Base-by-base conservation (phyloP, 2,888 invertebrate species). In the Pheosia tremula region DNA sequence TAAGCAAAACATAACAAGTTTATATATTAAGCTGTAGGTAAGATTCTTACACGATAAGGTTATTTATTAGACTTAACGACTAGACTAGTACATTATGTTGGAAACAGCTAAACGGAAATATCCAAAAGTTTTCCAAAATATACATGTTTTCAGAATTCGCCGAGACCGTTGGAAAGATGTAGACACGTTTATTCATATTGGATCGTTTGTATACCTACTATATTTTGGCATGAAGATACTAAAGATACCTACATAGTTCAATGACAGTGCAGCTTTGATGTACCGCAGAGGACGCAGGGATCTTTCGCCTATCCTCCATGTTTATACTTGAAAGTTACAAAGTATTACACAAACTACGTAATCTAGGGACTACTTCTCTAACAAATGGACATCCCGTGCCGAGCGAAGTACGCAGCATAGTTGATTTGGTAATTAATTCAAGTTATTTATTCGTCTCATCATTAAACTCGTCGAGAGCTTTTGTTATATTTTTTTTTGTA, bases 81-180 rank as follows among this genome's bases (percentile, higher is more conserved):
- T 53, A 50, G 50, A 77, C 67, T 76, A 79, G 76, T 83, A 87
- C 78, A 72, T 82, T 82, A 85, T 74, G 75, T 83, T 84, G 86
- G 86, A 80, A 85, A 81, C 85, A 76, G 82, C 85, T 89, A 85
- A 75, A 87, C 82, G 88, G 89, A 89, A 86, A 85, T 89, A 89
- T 89, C 88, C 88, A 89, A 89, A 89, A 90, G 81, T 86, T 83
- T 77, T 90, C 88, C 85, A 90, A 90, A 90, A 89, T 86, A 89
- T 85, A 24, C 24, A 86, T 83, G 74, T 80, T 81, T 82, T 84
- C 81, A 80, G 83, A 84, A 83, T 84, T 83, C 79, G 79, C 82
- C 79, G 81, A 78, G 78, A 83, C 82, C 75, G 74, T 83, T 85
- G 80, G 81, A 79, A 75, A 74, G 72, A 81, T 75, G 63, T 71